A percentile compares a stretch with the other conserved stretches of the same genome.
These are phyloP conservation scores for Drosophila barbarae DNA, from an alignment of 2,888 invertebrate genomes.

Conservation along the genomic window DNA sequence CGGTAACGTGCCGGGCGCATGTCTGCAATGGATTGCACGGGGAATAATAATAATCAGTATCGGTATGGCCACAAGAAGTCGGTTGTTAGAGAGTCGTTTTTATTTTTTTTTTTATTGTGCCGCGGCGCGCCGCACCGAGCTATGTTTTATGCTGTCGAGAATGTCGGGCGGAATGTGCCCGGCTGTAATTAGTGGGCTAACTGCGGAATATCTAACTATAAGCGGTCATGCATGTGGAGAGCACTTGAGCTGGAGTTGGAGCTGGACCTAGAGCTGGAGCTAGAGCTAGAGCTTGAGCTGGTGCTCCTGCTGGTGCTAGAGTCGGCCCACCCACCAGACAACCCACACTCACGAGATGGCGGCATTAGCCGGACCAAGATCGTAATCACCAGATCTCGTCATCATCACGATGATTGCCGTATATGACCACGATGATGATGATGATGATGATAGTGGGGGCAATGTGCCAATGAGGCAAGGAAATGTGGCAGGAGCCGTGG, in stretches of 20 bases:
- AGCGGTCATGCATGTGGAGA: conserved; percentile 44
- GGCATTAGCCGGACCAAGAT: conserved; percentile 28
- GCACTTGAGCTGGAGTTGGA: conserved; percentile 1
- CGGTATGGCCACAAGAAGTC: conserved; percentile 32
- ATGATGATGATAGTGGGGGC: conserved; percentile 10
- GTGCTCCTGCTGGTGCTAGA: conserved; percentile 12
- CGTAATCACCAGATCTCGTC: conserved; percentile 35
- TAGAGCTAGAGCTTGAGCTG: conserved; percentile 5
- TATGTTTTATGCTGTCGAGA: conserved; percentile 37
- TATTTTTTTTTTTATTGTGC: conserved; percentile 19
- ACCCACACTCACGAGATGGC: conserved; percentile 39
- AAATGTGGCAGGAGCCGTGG: conserved; percentile 18
- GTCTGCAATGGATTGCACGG: conserved; percentile 52
- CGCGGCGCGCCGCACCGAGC: neutral
- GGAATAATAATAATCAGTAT: conserved; percentile 42
- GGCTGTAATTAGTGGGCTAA: conserved; percentile 63
- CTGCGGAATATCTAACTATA: conserved; percentile 39
- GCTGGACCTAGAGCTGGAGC: conserved; percentile 12
- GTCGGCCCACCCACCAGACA: conserved; percentile 33
- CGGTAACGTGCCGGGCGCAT: conserved; percentile 70
- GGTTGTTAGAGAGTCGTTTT: conserved; percentile 44
- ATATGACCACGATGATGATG: conserved; percentile 1
- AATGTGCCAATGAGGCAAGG: conserved; percentile 16
- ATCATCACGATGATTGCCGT: conserved; percentile 19
- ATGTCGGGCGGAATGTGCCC: conserved; percentile 52